phyloP scores from a whole-genome alignment of 1,140 invertebrate species.

The Caenorhabditis briggsae region DNA sequence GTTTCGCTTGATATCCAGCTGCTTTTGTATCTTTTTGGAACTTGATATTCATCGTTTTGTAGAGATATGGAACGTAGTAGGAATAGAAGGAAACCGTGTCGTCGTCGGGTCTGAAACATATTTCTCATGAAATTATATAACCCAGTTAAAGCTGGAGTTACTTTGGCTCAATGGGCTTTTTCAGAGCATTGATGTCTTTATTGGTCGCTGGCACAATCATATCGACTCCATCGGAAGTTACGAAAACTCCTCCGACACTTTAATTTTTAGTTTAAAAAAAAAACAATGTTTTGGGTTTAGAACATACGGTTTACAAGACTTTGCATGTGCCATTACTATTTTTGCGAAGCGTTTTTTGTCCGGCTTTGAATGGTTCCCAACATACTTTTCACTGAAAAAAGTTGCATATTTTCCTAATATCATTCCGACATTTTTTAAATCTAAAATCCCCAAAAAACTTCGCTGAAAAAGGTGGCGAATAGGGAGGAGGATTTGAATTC shows the following conservation, averaged over 20 bases:
- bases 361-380: not conserved
- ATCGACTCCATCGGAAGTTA: conserved; percentile 17
- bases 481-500: too few relatives aligned
- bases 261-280: not conserved
- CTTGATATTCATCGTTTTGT: conserved; percentile 19
- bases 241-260: conserved; percentile 8
- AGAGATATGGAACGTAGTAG: not conserved
- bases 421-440: too few relatives aligned
- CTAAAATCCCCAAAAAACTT: too few relatives aligned
- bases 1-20: not conserved
- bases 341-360: not conserved
- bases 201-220: conserved; percentile 15
- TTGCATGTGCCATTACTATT: not conserved
- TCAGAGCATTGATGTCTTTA: not conserved
- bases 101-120: not conserved
- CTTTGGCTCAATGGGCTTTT: not conserved
- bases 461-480: too few relatives aligned
- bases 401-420: not conserved
- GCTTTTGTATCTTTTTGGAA: not conserved
- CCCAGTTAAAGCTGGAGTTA: not conserved
- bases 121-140: not conserved
- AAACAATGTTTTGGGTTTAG: not conserved
- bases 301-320: not conserved
- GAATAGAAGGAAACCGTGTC: not conserved
- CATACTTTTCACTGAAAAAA: not conserved